Base-by-base conservation (phyloP, 2,888 invertebrate species). In the Caenorhabditis afra region DNA sequence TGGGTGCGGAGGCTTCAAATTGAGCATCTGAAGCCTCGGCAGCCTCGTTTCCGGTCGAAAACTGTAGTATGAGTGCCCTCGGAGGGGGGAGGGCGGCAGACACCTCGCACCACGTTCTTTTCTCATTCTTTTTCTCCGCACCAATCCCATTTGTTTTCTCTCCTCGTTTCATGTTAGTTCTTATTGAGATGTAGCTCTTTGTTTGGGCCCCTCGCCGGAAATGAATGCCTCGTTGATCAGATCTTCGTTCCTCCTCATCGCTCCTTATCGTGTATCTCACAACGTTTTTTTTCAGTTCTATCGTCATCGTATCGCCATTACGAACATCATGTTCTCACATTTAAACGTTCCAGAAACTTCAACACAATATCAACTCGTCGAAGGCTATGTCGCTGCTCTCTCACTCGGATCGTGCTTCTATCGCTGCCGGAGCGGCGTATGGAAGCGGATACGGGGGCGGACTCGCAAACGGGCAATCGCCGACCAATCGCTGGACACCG, bases 351-450 rank as follows among this genome's bases (percentile, higher is more conserved):
- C 70, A 88, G 88, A 83, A 84, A 23, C 79, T 85, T 18, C 85
- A 86, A 81, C 80, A 81, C 67, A 89, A 88, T 73, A 83, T 89
- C 45, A 89, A 89, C 70, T 89, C 89, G 49, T 87, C 87, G 57
- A 89, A 89, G 70, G 89, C 86, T 10, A 82, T 89, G 83, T 87
- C 78, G 18, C 64, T 71, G 12, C 61, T 85, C 39, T 67, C 77
- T 49, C 85, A 81, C 39, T 61, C 81, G 14, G 86, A 86, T 50
- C 81, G 86, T 11, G 64, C 68, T 16, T 55, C 77, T 10, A 74
- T 82, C 16, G 78, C 78, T 3, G 53, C 66, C 23, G 79, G 79
- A 0, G 70, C 53, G 20, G 76, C 77, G 12, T 75, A 58, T 53
- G 78, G 75, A 7, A 66, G 59, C 37, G 80, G 77, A 0, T 75